These are phyloP conservation scores for Caenorhabditis becei DNA, from an alignment of 2,888 invertebrate genomes.

Conservation along the genomic window DNA sequence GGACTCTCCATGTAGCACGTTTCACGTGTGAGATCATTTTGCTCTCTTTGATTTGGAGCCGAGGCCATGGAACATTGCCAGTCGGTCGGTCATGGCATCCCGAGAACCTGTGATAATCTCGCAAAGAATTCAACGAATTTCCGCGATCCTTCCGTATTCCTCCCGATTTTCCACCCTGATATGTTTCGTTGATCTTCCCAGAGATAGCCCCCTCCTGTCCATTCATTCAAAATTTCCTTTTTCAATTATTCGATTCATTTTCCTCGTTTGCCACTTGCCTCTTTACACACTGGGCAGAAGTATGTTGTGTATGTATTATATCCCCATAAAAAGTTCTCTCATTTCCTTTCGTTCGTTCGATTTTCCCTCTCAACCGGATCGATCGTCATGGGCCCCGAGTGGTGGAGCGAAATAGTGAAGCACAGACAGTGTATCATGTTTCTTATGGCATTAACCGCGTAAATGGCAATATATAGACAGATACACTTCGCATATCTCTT, in stretches of 20 bases:
- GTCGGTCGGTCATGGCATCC: background rate
- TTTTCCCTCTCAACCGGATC: constrained; percentile 44
- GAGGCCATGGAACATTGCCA: no score
- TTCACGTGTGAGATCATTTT: constrained; percentile 29
- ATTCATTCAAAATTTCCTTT: constrained; percentile 1
- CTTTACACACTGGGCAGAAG: background rate
- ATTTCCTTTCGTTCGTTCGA: background rate
- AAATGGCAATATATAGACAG: constrained; percentile 16
- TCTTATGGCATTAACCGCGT: constrained; percentile 7
- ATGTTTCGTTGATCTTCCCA: constrained; percentile 22
- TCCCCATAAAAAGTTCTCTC: constrained; percentile 27
- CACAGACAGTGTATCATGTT: constrained; percentile 36
- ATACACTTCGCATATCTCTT: background rate
- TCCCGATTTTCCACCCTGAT: constrained; percentile 52
- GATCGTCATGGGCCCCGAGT: constrained; percentile 19
- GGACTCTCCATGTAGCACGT: constrained; percentile 10
- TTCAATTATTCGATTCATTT: background rate
- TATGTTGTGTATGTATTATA: constrained; percentile 7
- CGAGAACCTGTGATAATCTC: background rate
- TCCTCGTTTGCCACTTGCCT: background rate
- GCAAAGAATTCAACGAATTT: constrained; percentile 1
- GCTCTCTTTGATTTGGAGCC: background rate
- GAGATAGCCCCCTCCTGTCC: background rate
- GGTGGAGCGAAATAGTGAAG: background rate
- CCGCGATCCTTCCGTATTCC: background rate